phyloP scores from a whole-genome alignment of 2,888 invertebrate species.

The Choreutis nemorana region DNA sequence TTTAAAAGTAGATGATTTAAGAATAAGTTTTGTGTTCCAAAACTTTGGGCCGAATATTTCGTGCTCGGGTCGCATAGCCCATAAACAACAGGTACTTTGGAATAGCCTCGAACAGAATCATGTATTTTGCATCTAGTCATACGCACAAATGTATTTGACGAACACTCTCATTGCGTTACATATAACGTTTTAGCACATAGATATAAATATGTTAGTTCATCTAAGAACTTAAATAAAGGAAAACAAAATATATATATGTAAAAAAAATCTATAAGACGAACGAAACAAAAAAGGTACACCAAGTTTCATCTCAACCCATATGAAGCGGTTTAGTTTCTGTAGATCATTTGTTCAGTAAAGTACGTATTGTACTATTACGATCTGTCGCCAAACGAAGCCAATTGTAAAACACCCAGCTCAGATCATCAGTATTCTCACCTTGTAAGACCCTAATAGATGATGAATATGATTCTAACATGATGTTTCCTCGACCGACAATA shows the following conservation, averaged over 20 bases:
- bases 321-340: conserved; percentile 39
- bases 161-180: conserved; percentile 61
- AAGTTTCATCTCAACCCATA: conserved; percentile 48
- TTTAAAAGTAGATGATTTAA: neutral
- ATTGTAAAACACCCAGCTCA: conserved; percentile 60
- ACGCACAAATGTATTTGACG: conserved; percentile 42
- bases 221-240: conserved; percentile 47
- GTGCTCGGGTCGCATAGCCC: conserved; percentile 49
- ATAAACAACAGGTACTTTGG: conserved; percentile 31
- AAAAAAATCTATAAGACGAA: conserved; percentile 40
- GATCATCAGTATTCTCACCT: conserved; percentile 44
- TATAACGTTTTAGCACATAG: conserved; percentile 64
- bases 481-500: conserved; percentile 22
- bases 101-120: conserved; percentile 40
- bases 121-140: conserved; percentile 52
- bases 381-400: conserved; percentile 66
- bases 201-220: conserved; percentile 44
- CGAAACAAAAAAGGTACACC: conserved; percentile 33
- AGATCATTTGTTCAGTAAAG: conserved; percentile 18
- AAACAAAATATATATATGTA: conserved; percentile 39
- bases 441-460: conserved; percentile 6
- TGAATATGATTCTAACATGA: conserved; percentile 13
- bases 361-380: conserved; percentile 48
- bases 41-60: conserved; percentile 30
- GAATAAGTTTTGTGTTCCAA: conserved; percentile 17